Evolutionary conservation across 2,797 vertebrate genomes (phyloP).

Genomic region (Lepilemur ruficaudatus): DNA sequence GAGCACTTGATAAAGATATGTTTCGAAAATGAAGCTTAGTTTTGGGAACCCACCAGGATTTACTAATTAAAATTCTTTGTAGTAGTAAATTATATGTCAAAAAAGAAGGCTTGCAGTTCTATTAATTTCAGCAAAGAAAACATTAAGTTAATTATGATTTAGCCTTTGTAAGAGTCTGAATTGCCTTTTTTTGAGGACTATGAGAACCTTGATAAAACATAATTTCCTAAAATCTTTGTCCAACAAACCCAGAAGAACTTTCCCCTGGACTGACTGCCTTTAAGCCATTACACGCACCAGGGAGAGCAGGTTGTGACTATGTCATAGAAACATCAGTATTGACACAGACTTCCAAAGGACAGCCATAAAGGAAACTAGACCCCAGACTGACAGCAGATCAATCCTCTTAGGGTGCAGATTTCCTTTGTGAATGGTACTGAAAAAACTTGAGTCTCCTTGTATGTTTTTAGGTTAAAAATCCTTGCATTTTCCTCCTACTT

Average conservation of each 20-base stretch:
- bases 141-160: constrained; percentile 23
- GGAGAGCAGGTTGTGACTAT: constrained; percentile 38
- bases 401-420: background rate
- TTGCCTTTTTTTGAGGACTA: constrained; percentile 28
- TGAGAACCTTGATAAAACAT: constrained; percentile 19
- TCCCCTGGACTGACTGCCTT: background rate
- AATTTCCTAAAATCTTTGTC: constrained; percentile 55
- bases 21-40: constrained; percentile 28
- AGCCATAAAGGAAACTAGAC: constrained; percentile 23
- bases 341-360: constrained; percentile 28
- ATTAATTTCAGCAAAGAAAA: constrained; percentile 23
- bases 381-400: constrained; percentile 36
- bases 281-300: background rate
- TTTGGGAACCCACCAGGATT: constrained; percentile 2
- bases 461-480: constrained; percentile 15
- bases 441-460: background rate
- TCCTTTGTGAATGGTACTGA: background rate
- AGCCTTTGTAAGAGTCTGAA: background rate
- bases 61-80: constrained; percentile 36
- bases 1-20: background rate
- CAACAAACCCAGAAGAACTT: constrained; percentile 26
- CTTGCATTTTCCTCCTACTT: background rate
- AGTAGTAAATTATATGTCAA: background rate
- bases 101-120: background rate
- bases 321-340: constrained; percentile 52